Conservation (phyloP, 1,140 invertebrate species). For the Andrena cerasifolii region DNA sequence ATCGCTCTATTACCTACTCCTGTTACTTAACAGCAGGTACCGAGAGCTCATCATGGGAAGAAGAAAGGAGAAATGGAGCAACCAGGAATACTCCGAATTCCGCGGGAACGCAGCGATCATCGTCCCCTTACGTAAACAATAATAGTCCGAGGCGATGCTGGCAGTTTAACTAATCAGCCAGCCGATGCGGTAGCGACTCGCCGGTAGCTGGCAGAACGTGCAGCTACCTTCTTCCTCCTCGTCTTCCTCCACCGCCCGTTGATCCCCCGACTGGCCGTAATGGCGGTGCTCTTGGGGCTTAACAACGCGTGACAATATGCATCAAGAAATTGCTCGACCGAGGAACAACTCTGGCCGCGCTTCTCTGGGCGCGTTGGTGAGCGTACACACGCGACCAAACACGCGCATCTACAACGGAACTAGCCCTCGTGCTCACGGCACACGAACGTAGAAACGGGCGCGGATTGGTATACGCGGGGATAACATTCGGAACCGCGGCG, state of each 20-base stretch:
- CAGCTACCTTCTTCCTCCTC: conserved; percentile 41
- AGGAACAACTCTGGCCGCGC: conserved; percentile 56
- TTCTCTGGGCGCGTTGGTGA: conserved; percentile 36
- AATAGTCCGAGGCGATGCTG: conserved; percentile 22
- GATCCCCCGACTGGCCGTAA: conserved; percentile 69
- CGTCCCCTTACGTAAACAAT: conserved; percentile 46
- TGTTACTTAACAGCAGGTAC: no score
- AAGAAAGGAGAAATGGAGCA: background rate
- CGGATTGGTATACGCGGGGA: conserved; percentile 2
- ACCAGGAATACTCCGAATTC: background rate
- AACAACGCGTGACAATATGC: conserved; percentile 81
- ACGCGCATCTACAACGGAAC: conserved; percentile 15
- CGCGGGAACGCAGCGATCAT: background rate
- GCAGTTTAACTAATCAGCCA: conserved; percentile 23
- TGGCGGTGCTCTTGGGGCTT: conserved; percentile 75
- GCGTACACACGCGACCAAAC: conserved; percentile 45
- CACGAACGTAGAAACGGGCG: background rate
- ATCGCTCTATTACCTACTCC: background rate
- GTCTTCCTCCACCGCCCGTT: conserved; percentile 40
- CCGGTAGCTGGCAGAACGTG: conserved; percentile 24
- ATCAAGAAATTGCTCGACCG: conserved; percentile 76
- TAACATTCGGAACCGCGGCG: conserved; percentile 53
- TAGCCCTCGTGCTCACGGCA: background rate
- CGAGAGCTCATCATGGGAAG: background rate
- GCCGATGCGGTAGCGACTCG: conserved; percentile 7